phyloP scores from a whole-genome alignment of 2,888 invertebrate species.

The Dione vanillae region DNA sequence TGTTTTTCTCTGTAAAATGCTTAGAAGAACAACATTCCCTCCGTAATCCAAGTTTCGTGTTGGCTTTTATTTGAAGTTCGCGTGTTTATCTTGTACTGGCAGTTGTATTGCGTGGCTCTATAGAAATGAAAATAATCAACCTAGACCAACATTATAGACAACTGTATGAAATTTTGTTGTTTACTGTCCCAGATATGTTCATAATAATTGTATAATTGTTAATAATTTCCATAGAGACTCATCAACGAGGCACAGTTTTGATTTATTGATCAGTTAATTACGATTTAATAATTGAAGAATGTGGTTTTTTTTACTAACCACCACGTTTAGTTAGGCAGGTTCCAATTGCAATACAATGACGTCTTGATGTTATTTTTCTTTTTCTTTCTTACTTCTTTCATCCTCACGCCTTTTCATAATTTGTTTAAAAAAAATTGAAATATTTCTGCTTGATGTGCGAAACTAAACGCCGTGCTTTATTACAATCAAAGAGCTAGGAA shows the following conservation, averaged over 20 bases:
- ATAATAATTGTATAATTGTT: slow-evolving; percentile 27
- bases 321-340: neutral
- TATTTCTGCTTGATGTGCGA: too few species aligned
- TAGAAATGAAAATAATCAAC: slow-evolving; percentile 68
- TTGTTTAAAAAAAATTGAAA: too few species aligned
- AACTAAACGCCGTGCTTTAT: too few species aligned
- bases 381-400: too few species aligned
- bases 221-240: neutral
- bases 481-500: too few species aligned
- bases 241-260: too few species aligned
- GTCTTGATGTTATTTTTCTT: neutral
- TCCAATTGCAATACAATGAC: neutral
- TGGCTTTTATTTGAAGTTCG: slow-evolving; percentile 73
- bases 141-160: slow-evolving; percentile 55
- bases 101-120: slow-evolving; percentile 71
- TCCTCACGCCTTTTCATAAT: too few species aligned
- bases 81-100: slow-evolving; percentile 72
- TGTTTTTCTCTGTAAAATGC: slow-evolving; percentile 60
- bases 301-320: neutral
- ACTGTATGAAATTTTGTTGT: slow-evolving; percentile 39
- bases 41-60: slow-evolving; percentile 71
- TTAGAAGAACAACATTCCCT: slow-evolving; percentile 59
- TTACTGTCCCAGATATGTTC: slow-evolving; percentile 34
- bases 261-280: too few species aligned
- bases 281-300: too few species aligned